Evolutionary conservation across 2,888 invertebrate genomes (phyloP).

Genomic region (Tenthredo amoena): DNA sequence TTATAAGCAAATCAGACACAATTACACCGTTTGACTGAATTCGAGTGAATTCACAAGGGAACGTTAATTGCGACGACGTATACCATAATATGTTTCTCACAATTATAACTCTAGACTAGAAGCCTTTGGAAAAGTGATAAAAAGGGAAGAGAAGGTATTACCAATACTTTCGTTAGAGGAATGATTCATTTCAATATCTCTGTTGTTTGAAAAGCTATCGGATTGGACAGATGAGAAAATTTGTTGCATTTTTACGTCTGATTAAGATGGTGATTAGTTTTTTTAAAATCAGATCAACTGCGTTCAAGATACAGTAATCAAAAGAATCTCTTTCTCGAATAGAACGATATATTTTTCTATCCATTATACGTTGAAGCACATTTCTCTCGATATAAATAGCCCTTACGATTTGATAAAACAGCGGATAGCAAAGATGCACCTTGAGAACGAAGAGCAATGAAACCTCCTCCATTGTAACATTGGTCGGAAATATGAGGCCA

Average conservation of each 20-base stretch:
- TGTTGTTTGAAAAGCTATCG: not conserved
- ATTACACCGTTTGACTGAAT: conserved; percentile 41
- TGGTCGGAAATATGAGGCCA: not conserved
- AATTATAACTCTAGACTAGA: conserved; percentile 17
- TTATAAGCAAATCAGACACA: conserved; percentile 41
- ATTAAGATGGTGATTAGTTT: no score
- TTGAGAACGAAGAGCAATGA: not conserved
- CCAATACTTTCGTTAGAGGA: not conserved
- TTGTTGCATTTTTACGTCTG: not conserved
- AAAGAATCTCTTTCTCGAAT: not conserved
- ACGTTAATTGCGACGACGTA: conserved; percentile 27
- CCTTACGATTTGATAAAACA: not conserved
- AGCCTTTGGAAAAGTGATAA: not conserved
- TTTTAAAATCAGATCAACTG: no score
- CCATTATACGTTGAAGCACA: no score
- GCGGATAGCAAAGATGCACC: not conserved
- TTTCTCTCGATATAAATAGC: not conserved
- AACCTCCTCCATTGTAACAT: not conserved
- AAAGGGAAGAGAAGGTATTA: not conserved
- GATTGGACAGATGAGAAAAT: not conserved
- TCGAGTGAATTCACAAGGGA: conserved; percentile 22
- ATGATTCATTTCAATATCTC: not conserved
- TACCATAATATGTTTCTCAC: not conserved
- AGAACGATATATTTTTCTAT: not conserved
- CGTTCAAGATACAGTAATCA: not conserved